Percentiles rank a stretch among this genome's conserved stretches.
phyloP scores from a whole-genome alignment of 2,797 vertebrate genomes.

The Luscinia megarhynchos region DNA sequence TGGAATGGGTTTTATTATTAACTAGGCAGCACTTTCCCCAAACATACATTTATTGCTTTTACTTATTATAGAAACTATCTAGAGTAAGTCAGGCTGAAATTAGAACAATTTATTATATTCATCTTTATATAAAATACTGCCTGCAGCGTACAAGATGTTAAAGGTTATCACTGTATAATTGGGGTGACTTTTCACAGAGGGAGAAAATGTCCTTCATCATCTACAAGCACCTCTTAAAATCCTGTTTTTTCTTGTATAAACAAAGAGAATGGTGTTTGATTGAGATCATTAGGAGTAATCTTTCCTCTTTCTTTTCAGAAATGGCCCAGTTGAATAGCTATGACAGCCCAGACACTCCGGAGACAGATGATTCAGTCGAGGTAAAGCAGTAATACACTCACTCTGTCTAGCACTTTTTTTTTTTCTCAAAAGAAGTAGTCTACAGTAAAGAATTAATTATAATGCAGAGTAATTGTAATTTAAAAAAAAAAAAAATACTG shows the following conservation, averaged over 20 bases:
- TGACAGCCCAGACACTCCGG: conserved; percentile 93
- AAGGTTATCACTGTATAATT: conserved; percentile 47
- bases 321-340: conserved; percentile 97
- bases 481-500: neutral
- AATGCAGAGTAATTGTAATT: conserved; percentile 51
- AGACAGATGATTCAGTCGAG: conserved; percentile 91
- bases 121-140: neutral
- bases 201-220: neutral
- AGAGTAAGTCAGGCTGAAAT: conserved; percentile 22
- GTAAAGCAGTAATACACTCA: conserved; percentile 79
- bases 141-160: neutral
- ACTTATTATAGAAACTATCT: neutral
- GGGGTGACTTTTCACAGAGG: conserved; percentile 17
- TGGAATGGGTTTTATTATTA: neutral
- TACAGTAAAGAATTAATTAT: conserved; percentile 52
- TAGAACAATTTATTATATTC: conserved; percentile 31
- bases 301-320: conserved; percentile 82
- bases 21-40: neutral
- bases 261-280: conserved; percentile 63
- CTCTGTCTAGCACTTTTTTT: conserved; percentile 38
- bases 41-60: conserved; percentile 1
- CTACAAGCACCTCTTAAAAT: conserved; percentile 21
- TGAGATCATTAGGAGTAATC: conserved; percentile 65
- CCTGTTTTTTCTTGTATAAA: conserved; percentile 48
- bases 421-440: conserved; percentile 28